Conservation (phyloP, 2,113 vertebrate species). For the Ariopsis seemanni region DNA sequence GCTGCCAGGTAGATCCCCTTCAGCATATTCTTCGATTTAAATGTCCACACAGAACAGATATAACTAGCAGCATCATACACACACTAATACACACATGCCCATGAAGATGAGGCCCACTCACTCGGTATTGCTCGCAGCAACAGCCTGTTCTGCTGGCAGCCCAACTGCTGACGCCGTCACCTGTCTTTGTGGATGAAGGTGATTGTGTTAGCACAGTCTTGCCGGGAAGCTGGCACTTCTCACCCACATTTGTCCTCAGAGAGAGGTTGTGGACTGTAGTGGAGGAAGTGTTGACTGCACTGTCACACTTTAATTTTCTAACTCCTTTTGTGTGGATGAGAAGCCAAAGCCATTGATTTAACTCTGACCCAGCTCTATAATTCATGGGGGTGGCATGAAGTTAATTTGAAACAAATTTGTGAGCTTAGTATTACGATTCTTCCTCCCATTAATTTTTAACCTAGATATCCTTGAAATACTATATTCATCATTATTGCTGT, state of each 20-base stretch:
- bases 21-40: background rate
- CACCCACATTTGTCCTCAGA: slow-evolving; percentile 45
- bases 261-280: slow-evolving; percentile 24
- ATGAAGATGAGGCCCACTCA: slow-evolving; percentile 29
- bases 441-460: background rate
- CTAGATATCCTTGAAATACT: background rate
- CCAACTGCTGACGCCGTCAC: slow-evolving; percentile 54
- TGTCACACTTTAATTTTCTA: background rate
- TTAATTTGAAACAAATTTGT: slow-evolving; percentile 4
- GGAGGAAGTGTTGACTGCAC: slow-evolving; percentile 33
- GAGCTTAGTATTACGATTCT: background rate
- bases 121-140: slow-evolving; percentile 44
- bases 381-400: background rate
- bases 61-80: background rate
- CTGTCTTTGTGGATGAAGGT: slow-evolving; percentile 55
- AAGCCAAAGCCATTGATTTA: slow-evolving; percentile 14
- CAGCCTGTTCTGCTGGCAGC: slow-evolving; percentile 53
- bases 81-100: slow-evolving; percentile 30
- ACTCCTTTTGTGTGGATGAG: background rate
- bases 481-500: background rate
- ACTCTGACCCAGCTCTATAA: background rate
- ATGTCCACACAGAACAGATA: slow-evolving; percentile 12
- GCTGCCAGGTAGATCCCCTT: slow-evolving; percentile 28
- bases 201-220: slow-evolving; percentile 48
- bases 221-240: slow-evolving; percentile 43